Base-by-base conservation (phyloP, 2,113 vertebrate genomes). In the Phylloscopus whistleri region DNA sequence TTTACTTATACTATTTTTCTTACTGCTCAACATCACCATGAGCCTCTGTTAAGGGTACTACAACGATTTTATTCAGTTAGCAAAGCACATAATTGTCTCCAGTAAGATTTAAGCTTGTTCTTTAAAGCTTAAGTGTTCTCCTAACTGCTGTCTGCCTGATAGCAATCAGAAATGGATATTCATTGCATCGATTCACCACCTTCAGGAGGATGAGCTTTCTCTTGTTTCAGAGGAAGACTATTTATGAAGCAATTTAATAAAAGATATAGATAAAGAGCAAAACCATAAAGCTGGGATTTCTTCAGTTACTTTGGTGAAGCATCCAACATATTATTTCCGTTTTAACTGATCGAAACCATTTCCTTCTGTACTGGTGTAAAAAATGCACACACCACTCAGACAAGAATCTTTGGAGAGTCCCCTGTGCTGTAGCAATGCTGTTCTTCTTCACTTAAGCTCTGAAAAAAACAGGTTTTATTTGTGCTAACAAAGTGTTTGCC, bases 141-240 rank as follows among this genome's bases (percentile, higher is more conserved):
- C 84, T 92, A 89, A 84, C 87, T 95, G 84, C 73, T 80, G 64
- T n/a, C 51, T 92, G 53, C 43, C 73, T 95, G 94, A 91, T 64
- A 95, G 76, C 73, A 89, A 95, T 95, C 87, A 77, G 60, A 63
- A 66, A 80, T 75, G 52, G 80, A 24, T 77, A 62, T 84, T 93
- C 59, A 77, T 62, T 84, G 48, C 55, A 89, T 84, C 7, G 7
- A 59, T 95, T 89, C 69, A 63, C 44, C 46, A 4, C 59, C 51
- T 74, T 23, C 63, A 35, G 67, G 14, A 46, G 35, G 35, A 81
- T 33, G 28, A 77, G 64, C 33, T 87, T 87, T 59, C 63, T 67
- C 66, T 84, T 9, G 8, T 89, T 92, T 77, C 60, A 84, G 51
- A 63, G 37, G 18, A 69, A 85, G 70, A 72, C 70, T 86, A 92